Evolutionary conservation across 2,797 vertebrate species (phyloP), one percentile per base, ranked within the genome.

Genomic region (Syngnathus acus): DNA sequence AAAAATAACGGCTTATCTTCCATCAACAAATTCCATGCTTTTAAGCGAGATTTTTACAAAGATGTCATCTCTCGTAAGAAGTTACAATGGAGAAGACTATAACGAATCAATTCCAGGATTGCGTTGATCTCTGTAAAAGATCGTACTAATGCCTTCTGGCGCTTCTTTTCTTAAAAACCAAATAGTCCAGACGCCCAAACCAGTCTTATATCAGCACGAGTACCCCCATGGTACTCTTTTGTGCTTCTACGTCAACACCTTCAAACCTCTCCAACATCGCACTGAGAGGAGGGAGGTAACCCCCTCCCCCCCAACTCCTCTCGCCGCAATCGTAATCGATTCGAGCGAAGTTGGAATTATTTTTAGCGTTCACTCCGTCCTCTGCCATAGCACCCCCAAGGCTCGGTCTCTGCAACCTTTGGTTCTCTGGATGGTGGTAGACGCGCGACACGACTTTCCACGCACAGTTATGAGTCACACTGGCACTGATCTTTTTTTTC

Each of bases 191-290:
- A 32, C 32, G 32, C 32, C 32, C 32, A 32, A 32, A 32, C 32
- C 32, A 65, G 64, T 66, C 68, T 67, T 72, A 70, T 9, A 38
- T 83, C 82, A 79, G 73, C 50, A 64, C 65, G 73, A 80, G 72
- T 37, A 72, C 75, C 66, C 68, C 66, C 19, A 68, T 75, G 62
- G 73, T 10, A 72, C 73, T 70, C 72, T 72, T 58, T 78, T 82
- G 80, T 74, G 73, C 73, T 80, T 89, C 84, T 81, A 55, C 55
- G 70, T 79, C 79, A 66, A 66, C 63, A 66, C 70, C 60, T 65
- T 61, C n/a, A 62, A 0, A 11, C 65, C 48, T 66, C 64, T 37
- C 72, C 68, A 73, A 74, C 61, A 61, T 80, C 70, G 72, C 65
- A 74, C 62, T 62, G 48, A 65, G 64, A 66, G 54, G 45, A 26